These are phyloP conservation scores for Amiota mariae DNA, from an alignment of 2,888 invertebrate species.

Conservation along the genomic window DNA sequence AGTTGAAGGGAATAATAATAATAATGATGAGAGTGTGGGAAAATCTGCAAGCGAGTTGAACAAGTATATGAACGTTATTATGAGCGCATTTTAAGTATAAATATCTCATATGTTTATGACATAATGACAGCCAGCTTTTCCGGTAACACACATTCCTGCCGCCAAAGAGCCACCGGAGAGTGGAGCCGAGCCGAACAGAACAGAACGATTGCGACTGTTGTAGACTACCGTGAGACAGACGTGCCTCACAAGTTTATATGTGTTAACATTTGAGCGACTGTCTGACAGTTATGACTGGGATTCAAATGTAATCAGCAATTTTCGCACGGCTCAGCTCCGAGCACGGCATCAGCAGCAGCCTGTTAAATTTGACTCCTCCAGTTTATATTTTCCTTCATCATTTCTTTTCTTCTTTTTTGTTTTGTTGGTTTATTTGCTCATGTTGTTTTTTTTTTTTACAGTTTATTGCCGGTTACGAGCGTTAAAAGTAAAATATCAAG, in stretches of 20 bases:
- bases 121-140: slow-evolving; percentile 60
- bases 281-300: slow-evolving; percentile 64
- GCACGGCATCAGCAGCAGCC: slow-evolving; percentile 24
- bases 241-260: slow-evolving; percentile 12
- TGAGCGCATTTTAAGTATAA: slow-evolving; percentile 52
- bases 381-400: background rate
- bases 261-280: slow-evolving; percentile 43
- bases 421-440: background rate
- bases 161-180: slow-evolving; percentile 29
- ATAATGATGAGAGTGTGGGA: background rate
- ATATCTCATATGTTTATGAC: slow-evolving; percentile 57
- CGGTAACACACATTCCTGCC: slow-evolving; percentile 32
- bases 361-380: background rate
- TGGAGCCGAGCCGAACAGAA: slow-evolving; percentile 23
- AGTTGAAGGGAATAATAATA: background rate
- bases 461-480: slow-evolving; percentile 13
- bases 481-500: background rate
- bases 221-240: background rate
- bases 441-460: slow-evolving; percentile 16
- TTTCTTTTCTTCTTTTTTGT: background rate
- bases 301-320: slow-evolving; percentile 64
- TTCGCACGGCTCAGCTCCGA: slow-evolving; percentile 43
- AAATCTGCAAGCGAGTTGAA: background rate
- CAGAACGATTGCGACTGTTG: no score
- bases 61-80: slow-evolving; percentile 40